These are phyloP conservation scores for Toxotes jaculatrix DNA, from an alignment of 2,113 vertebrate species.

Conservation along the genomic window DNA sequence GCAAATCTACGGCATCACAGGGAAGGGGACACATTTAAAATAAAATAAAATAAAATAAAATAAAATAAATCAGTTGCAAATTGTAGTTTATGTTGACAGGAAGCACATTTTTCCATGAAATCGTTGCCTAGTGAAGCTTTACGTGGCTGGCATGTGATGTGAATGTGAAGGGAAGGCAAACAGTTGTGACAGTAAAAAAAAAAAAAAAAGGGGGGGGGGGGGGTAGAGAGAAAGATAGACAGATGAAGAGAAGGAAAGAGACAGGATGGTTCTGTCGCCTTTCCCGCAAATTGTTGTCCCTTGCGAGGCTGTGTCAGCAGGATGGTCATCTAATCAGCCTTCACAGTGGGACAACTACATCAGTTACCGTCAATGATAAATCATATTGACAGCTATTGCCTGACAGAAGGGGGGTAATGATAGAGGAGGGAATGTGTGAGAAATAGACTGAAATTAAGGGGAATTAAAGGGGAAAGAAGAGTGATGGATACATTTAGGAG, in stretches of 20 bases:
- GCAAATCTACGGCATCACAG: slow-evolving; percentile 21
- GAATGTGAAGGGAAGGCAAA: neutral
- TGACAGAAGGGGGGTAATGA: slow-evolving; percentile 54
- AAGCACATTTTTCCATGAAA: slow-evolving; percentile 14
- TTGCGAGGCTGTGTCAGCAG: slow-evolving; percentile 50
- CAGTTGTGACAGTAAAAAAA: slow-evolving; percentile 20
- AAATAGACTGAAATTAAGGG: slow-evolving; percentile 57
- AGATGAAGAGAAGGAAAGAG: slow-evolving; percentile 30
- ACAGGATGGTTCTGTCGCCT: slow-evolving; percentile 26
- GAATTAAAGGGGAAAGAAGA: slow-evolving; percentile 38
- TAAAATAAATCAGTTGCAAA: neutral
- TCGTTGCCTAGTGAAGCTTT: slow-evolving; percentile 18
- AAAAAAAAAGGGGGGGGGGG: too few relatives aligned
- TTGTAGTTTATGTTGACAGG: slow-evolving; percentile 12
- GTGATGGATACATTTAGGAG: slow-evolving; percentile 33
- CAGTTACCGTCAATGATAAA: slow-evolving; percentile 67
- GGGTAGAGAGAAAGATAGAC: slow-evolving; percentile 23
- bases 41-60: neutral
- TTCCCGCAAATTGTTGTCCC: slow-evolving; percentile 33
- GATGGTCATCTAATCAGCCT: slow-evolving; percentile 71
- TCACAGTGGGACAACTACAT: slow-evolving; percentile 65
- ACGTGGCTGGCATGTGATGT: neutral
- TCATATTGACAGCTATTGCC: slow-evolving; percentile 67
- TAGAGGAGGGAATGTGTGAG: slow-evolving; percentile 51
- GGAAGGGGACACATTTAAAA: neutral